Evolutionary conservation across 1,140 invertebrate species (phyloP).

Genomic region (Temnothorax curvispinosus): DNA sequence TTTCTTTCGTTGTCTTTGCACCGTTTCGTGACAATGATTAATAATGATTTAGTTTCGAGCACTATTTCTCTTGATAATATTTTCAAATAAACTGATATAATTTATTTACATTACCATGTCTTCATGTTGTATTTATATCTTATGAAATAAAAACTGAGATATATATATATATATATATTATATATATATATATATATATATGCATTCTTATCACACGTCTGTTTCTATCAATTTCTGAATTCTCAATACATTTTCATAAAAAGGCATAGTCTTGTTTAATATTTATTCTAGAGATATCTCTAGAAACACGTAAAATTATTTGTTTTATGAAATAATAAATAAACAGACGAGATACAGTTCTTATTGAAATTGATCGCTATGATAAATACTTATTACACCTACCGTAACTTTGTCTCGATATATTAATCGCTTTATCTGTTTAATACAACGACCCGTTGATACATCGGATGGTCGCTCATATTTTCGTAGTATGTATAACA

Average conservation of each 20-base stretch:
- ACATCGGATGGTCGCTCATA: slow-evolving; percentile 19
- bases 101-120: not conserved
- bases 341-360: not conserved
- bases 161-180: too few species aligned
- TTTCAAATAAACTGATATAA: not conserved
- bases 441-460: slow-evolving; percentile 39
- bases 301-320: not conserved
- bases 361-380: not conserved
- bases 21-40: not conserved
- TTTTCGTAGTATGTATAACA: slow-evolving; percentile 49
- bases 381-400: not conserved
- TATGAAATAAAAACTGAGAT: not conserved
- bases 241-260: not conserved
- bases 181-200: too few species aligned
- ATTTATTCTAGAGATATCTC: not conserved
- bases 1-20: not conserved
- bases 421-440: slow-evolving; percentile 45
- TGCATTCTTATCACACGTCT: not conserved
- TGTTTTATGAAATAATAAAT: slow-evolving; percentile 1
- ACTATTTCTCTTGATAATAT: not conserved
- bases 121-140: not conserved
- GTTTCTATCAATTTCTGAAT: not conserved
- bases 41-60: not conserved
- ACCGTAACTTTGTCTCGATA: slow-evolving; percentile 16
- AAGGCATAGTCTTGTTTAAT: not conserved